Base-by-base conservation (phyloP, 2,888 invertebrate genomes). In the Rapana venosa region DNA sequence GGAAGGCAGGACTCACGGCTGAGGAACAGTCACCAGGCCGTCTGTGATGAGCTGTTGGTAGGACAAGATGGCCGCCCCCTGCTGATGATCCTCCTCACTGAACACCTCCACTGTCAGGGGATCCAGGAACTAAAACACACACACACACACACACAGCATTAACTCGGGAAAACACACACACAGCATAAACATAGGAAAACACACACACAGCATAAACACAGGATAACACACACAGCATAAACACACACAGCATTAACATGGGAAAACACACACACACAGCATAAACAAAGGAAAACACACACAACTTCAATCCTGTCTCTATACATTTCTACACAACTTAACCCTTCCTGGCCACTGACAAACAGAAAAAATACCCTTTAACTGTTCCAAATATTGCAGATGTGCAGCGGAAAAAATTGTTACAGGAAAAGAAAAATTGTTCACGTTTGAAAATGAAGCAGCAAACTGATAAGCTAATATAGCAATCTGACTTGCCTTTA, bases 101-200 rank as follows among this genome's bases (percentile, higher is more conserved):
- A 84, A 89, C 70, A 89, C 35, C 58, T 89, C 89, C 85, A 89
- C 89, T 0, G 89, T 56, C 84, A 89, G 85, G 32, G 89, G 89
- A 20, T 85, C 56, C 13, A 22, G 85, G 58, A 30, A 32, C 89
- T 89, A 58, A 79, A 32, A 79, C 79, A 79, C 35, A 79, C 35
- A 35, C 79, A 35, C 79, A 20, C 79, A 79, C 79, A 20, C 32
- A 79, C 32, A 20, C 79, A 79, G 47, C 79, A 35, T 15, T 35
- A 32, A 8, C 77, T 32, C 32, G 2, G 15, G 6, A 13, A 32
- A 1, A 77, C 77, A 32, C 32, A 77, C 35, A 77, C 77, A 77
- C 77, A 77, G 61, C 32, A 5, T 13, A 77, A 11, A 35, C 32
- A 77, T 11, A 70, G 15, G 22, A 13, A 70, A 13, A 70, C 70